Conservation (phyloP, 1,140 invertebrate species). For the Coenobita brevimanus region DNA sequence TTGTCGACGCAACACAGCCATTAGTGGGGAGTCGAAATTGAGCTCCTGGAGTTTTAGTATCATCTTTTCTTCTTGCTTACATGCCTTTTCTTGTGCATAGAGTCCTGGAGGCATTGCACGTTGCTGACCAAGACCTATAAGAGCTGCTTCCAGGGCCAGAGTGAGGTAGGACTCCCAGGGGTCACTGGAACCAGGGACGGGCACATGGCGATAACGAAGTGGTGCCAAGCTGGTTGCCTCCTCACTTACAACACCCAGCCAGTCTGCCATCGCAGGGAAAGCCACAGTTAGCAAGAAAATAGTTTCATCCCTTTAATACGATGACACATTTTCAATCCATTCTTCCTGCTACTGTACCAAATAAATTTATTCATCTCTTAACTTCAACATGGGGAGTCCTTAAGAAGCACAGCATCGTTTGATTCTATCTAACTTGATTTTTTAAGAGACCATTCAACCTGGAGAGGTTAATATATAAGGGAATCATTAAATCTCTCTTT, state of each 20-base stretch:
- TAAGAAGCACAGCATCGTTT: too few relatives aligned
- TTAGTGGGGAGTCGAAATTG: slow-evolving; percentile 82
- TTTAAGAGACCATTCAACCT: neutral
- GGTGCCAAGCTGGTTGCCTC: slow-evolving; percentile 76
- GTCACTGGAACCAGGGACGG: slow-evolving; percentile 81
- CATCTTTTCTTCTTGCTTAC: slow-evolving; percentile 85
- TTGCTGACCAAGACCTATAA: slow-evolving; percentile 83
- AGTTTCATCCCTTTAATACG: neutral
- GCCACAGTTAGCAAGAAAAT: neutral
- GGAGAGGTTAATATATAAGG: too few relatives aligned
- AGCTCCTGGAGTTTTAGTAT: slow-evolving; percentile 84
- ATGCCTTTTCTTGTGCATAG: slow-evolving; percentile 85
- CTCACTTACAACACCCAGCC: slow-evolving; percentile 75
- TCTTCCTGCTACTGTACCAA: neutral
- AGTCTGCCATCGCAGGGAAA: slow-evolving; percentile 74
- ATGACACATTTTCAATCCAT: neutral
- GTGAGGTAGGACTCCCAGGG: slow-evolving; percentile 84
- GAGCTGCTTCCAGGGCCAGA: slow-evolving; percentile 81
- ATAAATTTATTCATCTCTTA: neutral
- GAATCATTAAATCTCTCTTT: too few relatives aligned
- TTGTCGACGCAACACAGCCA: slow-evolving; percentile 76
- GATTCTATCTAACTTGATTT: slow-evolving; percentile 5
- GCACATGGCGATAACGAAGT: slow-evolving; percentile 83
- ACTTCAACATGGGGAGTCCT: slow-evolving; percentile 23
- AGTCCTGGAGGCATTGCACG: slow-evolving; percentile 84